Evolutionary conservation across 2,797 vertebrate species (phyloP).

Genomic region (Nasua narica): DNA sequence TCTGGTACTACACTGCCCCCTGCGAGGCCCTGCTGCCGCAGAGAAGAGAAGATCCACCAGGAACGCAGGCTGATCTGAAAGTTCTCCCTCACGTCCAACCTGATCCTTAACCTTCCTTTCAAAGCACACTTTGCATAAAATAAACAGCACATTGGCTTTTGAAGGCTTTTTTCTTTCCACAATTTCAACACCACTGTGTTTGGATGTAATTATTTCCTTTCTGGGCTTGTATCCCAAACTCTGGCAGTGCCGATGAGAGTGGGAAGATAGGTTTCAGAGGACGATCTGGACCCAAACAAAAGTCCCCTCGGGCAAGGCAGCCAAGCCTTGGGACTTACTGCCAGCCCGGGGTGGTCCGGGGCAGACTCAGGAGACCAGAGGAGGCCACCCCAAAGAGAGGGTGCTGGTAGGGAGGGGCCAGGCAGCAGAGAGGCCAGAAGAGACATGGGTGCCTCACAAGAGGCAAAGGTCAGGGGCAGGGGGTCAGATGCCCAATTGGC

Average conservation of each 20-base stretch:
- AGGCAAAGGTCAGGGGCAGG: background rate
- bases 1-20: too few relatives aligned
- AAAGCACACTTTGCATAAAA: background rate
- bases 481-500: rapidly evolving
- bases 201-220: conserved; percentile 37
- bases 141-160: background rate
- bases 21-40: background rate
- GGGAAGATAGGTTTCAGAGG: background rate
- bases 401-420: background rate
- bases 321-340: background rate
- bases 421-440: background rate
- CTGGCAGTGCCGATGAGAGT: background rate
- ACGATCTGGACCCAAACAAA: background rate
- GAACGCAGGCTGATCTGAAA: background rate
- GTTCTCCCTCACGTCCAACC: background rate
- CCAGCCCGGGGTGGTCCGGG: background rate
- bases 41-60: background rate
- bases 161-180: background rate
- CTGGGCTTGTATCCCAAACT: conserved; percentile 40
- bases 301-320: background rate
- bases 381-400: background rate
- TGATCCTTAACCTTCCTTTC: background rate
- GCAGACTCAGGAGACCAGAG: background rate
- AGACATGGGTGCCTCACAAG: background rate
- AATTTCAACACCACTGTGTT: background rate